Evolutionary conservation across 2,113 vertebrate genomes (phyloP).

Genomic region (Galemys pyrenaicus): DNA sequence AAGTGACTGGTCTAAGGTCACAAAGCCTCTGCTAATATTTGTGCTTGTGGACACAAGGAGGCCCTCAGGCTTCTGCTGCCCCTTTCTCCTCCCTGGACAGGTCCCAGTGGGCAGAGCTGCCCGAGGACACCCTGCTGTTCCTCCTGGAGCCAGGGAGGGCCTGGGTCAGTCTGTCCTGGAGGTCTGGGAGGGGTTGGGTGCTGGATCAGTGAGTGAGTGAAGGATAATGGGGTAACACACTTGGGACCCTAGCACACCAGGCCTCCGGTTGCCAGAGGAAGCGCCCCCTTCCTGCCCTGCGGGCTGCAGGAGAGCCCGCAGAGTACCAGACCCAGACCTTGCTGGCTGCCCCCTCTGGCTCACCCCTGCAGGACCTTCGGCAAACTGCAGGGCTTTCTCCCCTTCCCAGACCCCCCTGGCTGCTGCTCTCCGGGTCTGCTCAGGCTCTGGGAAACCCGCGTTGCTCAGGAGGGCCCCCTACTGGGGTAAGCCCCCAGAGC

Average conservation of each 20-base stretch:
- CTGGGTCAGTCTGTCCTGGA: neutral
- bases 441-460: neutral
- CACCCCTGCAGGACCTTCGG: accelerated
- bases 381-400: no score
- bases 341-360: neutral
- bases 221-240: neutral
- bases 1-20: neutral
- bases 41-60: accelerated
- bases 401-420: neutral
- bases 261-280: neutral
- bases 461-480: no score
- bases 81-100: neutral
- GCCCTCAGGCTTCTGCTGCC: neutral
- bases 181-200: neutral
- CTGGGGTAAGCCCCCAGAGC: neutral
- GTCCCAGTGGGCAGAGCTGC: neutral
- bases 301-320: neutral
- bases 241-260: neutral
- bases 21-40: neutral
- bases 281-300: accelerated
- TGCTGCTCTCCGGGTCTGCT: neutral
- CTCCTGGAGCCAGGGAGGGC: no score
- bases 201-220: neutral
- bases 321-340: neutral
- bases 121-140: neutral